phyloP scores from a whole-genome alignment of 2,113 vertebrate species.

The Eulemur macaco region DNA sequence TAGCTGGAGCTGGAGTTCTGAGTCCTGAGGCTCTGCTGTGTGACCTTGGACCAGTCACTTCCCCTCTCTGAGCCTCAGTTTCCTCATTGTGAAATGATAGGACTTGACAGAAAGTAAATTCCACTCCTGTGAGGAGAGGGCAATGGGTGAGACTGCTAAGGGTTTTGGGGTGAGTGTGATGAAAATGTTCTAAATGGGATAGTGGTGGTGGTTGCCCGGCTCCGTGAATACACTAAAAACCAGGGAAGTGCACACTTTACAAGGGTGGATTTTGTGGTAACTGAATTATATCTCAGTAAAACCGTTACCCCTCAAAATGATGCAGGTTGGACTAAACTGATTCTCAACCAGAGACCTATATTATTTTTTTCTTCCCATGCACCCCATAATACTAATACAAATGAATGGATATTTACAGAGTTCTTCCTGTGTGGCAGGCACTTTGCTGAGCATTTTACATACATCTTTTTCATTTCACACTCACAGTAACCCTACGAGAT shows the following conservation, averaged over 20 bases:
- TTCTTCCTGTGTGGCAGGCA: rapidly evolving
- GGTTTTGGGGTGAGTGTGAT: background rate
- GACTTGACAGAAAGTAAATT: background rate
- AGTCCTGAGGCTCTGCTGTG: background rate
- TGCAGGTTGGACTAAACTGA: background rate
- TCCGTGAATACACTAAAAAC: rapidly evolving
- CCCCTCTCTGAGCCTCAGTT: background rate
- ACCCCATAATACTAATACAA: too few relatives aligned
- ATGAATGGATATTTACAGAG: too few relatives aligned
- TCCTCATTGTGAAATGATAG: background rate
- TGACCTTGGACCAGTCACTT: background rate
- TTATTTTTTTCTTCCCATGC: rapidly evolving
- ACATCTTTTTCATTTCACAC: rapidly evolving
- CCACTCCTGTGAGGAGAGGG: background rate
- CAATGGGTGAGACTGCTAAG: background rate
- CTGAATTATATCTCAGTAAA: background rate
- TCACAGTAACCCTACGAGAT: background rate
- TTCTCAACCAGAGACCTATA: background rate
- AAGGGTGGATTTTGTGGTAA: background rate
- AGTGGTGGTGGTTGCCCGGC: too few relatives aligned
- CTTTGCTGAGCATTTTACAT: background rate
- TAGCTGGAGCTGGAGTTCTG: background rate
- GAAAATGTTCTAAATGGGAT: background rate
- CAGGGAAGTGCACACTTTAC: rapidly evolving
- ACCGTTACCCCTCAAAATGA: background rate